phyloP scores from a whole-genome alignment of 2,797 vertebrate species.

The Momotus momota region DNA sequence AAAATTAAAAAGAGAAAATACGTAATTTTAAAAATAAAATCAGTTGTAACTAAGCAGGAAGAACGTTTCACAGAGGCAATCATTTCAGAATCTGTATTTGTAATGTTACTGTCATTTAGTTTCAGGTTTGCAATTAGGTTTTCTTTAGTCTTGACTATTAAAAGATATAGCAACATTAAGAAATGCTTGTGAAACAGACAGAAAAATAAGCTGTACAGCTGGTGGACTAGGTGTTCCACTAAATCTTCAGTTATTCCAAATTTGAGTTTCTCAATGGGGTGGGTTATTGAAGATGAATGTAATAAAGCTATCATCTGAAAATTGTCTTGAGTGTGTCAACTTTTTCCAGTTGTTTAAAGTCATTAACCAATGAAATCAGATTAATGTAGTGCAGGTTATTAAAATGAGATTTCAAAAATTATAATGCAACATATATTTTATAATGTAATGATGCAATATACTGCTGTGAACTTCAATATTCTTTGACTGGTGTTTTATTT shows the following conservation, averaged over 20 bases:
- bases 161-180: neutral
- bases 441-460: neutral
- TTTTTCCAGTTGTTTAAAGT: neutral
- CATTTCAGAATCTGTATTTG: neutral
- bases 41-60: neutral
- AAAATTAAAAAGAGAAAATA: neutral
- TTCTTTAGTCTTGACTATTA: neutral
- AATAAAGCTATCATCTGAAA: neutral
- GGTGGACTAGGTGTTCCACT: neutral
- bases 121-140: neutral
- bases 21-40: neutral
- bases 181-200: neutral
- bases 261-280: neutral
- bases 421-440: neutral
- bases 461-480: conserved; percentile 14
- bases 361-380: neutral
- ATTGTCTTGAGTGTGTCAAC: neutral
- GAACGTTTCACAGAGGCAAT: neutral
- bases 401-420: conserved; percentile 33
- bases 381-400: neutral
- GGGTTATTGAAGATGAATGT: neutral
- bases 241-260: neutral
- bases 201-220: neutral
- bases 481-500: neutral
- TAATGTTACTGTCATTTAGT: neutral